Base-by-base conservation (phyloP, 2,797 vertebrate species). In the Rousettus madagascariensis region DNA sequence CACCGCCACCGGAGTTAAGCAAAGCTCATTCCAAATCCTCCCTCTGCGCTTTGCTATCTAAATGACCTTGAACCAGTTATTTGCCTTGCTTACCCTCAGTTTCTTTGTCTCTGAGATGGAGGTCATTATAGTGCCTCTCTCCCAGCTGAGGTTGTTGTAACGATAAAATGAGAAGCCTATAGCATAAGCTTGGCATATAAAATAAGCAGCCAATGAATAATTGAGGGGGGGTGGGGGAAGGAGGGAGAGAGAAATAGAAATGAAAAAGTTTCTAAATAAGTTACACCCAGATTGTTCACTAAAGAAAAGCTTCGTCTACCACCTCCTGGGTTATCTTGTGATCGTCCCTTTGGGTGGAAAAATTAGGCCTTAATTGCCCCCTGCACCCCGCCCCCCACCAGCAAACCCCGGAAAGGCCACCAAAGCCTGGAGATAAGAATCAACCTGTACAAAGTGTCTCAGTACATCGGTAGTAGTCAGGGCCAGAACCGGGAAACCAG, bases 11-110 rank as follows among this genome's bases (percentile, higher is more conserved):
- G 24, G 33, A 3, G n/a, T 22, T 26, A 19, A 74, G 63, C n/a
- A 20, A 4, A 53, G 2, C 41, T 28, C 17, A 3, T 30, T 78
- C 79, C 53, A 28, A 12, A 1, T 75, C 9, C 16, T 51, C 61
- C 51, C 46, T 53, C 30, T 19, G 17, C 12, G 66, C 22, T 57
- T 33, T 8, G 6, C 12, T 33, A 69, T 28, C 88, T 51, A 4
- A 33, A 17, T 41, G 63, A 83, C 79, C 83, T 95, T 41, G 61
- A 66, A 69, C 33, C 71, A 17, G 51, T 19, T 20, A n/a, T n/a
- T 66, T 24, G 20, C 69, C 41, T 74, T 74, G 4, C 33, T n/a
- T 43, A 84, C 63, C 74, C 43, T 92, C 57, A 16, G 57, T 89
- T 92, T 86, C n/a, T 51, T 86, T 55, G 33, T 85, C 41, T 85